Evolutionary conservation across 2,888 invertebrate genomes (phyloP).

Genomic region (Meloe dianella): DNA sequence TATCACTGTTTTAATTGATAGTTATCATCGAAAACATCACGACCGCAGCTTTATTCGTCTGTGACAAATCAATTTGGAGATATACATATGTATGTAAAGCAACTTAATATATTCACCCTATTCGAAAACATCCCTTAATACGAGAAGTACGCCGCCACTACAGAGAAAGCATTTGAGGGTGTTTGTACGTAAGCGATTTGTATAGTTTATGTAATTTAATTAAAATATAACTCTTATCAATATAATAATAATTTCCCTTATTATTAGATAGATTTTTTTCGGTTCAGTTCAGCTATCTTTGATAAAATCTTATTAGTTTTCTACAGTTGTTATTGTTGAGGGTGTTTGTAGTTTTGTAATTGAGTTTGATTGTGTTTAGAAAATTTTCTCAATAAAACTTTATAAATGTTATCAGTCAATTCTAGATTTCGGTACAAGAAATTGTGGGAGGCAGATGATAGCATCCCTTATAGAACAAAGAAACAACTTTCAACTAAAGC

Average conservation of each 20-base stretch:
- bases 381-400: background rate
- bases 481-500: too few species aligned
- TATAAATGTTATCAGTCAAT: background rate
- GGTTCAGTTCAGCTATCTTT: background rate
- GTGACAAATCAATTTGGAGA: constrained; percentile 63
- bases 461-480: too few species aligned
- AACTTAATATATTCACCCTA: constrained; percentile 58
- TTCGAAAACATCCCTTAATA: constrained; percentile 52
- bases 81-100: constrained; percentile 60
- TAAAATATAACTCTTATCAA: constrained; percentile 17
- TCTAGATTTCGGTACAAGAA: too few species aligned
- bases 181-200: constrained; percentile 28
- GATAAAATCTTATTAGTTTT: background rate
- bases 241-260: constrained; percentile 8
- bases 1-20: constrained; percentile 52
- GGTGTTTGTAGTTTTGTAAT: background rate
- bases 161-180: constrained; percentile 38
- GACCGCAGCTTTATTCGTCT: constrained; percentile 58
- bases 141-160: constrained; percentile 49
- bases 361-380: background rate
- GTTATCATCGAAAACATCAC: constrained; percentile 59
- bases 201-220: constrained; percentile 26
- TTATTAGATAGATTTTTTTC: constrained; percentile 2
- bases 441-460: too few species aligned
- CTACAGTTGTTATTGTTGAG: too few species aligned